Conservation (phyloP, 2,797 vertebrate species). For the Pseudochaenichthys georgianus region DNA sequence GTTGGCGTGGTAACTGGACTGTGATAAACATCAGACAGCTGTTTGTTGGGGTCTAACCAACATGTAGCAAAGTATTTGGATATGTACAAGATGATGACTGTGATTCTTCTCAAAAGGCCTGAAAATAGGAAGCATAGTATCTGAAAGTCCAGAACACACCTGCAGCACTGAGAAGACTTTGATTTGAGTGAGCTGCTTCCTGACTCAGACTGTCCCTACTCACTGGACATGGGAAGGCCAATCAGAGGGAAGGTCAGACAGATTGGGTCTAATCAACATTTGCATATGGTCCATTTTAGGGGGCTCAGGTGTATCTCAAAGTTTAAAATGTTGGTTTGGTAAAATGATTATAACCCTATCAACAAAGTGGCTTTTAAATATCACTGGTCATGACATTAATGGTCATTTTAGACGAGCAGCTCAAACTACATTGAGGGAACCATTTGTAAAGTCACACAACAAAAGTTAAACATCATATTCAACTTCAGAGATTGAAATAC, state of each 20-base stretch:
- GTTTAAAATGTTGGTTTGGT: conserved; percentile 40
- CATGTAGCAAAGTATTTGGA: conserved; percentile 52
- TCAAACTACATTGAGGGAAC: not conserved
- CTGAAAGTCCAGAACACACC: not conserved
- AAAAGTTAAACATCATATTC: conserved; percentile 10
- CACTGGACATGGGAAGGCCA: conserved; percentile 17
- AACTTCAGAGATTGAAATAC: conserved; percentile 11
- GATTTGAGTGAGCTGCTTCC: not conserved
- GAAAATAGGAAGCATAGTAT: not conserved
- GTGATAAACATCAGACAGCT: not conserved
- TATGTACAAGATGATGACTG: conserved; percentile 60
- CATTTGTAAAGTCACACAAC: conserved; percentile 12
- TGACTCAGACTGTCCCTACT: conserved; percentile 1
- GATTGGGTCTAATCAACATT: not conserved
- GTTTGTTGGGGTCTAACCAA: not conserved
- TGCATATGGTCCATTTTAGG: conserved; percentile 46
- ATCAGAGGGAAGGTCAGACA: conserved; percentile 68
- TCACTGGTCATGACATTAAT: conserved; percentile 2
- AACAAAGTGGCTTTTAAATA: conserved; percentile 16
- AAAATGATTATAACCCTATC: conserved; percentile 37
- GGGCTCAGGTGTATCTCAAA: conserved; percentile 35
- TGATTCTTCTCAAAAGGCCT: not conserved
- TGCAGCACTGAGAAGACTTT: conserved; percentile 5
- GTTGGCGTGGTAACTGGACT: not conserved
- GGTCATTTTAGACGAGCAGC: conserved; percentile 3